Evolutionary conservation across 2,888 invertebrate genomes (phyloP), one percentile per base, ranked within the genome.

Genomic region (Lapara coniferarum): DNA sequence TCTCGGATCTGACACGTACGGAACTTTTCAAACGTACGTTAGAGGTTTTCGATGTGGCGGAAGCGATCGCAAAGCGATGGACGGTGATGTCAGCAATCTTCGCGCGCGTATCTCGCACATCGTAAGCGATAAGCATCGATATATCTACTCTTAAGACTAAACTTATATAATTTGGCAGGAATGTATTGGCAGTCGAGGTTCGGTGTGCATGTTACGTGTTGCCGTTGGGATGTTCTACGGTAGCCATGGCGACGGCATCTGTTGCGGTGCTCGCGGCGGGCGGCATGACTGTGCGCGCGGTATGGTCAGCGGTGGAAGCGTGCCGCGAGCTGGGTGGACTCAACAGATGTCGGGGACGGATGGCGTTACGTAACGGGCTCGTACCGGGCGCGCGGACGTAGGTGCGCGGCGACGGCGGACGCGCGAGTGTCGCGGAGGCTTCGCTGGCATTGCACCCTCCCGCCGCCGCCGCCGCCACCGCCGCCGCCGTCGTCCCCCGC

Each of bases 311-410:
- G 84, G 89, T 89, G 88, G 75, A 91, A 92, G 92, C 92, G 91
- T 90, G 90, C 79, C 86, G 86, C 86, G 85, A 81, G 85, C 77
- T 77, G 84, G 77, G 79, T 79, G 81, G 86, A 86, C 90, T 91
- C 92, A 92, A 92, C 92, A 92, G 91, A 89, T 91, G 91, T 85
- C 86, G 89, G 82, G 75, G 82, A 81, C 79, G 82, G 82, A 83
- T 83, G 77, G 70, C 79, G 87, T 92, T 91, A 91, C 90, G 91
- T 90, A 92, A 92, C 85, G 77, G 75, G 75, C 73, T 74, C 83
- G 86, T 86, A 87, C 87, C 87, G 86, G 74, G 77, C 84, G 85
- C 87, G 81, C 86, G 84, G 82, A 74, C 87, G 87, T 83, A 82
- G 73, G 71, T 66, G 68, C 89, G 89, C 90, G 85, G 78, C 88